phyloP scores from a whole-genome alignment of 2,113 vertebrate species.

The Edolisoma coerulescens region DNA sequence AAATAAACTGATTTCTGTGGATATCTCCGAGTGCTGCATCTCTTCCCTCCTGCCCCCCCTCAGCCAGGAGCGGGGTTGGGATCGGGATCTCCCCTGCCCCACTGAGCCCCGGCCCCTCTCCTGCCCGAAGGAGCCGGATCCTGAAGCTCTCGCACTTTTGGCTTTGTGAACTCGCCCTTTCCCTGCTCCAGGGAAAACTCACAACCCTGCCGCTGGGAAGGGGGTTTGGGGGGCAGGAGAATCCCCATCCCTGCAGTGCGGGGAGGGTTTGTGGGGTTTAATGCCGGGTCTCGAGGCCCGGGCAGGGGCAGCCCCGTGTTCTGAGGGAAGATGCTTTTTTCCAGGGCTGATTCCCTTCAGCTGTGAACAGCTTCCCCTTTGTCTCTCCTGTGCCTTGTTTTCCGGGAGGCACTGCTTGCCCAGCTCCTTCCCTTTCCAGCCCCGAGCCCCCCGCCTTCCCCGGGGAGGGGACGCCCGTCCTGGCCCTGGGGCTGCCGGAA shows the following conservation, averaged over 20 bases:
- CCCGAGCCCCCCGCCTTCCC: not conserved
- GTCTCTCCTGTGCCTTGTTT: not conserved
- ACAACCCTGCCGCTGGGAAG: not conserved
- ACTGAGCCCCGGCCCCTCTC: not conserved
- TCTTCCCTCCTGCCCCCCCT: not conserved
- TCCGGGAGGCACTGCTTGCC: not conserved
- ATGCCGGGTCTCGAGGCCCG: fast-evolving
- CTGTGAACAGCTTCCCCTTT: not conserved
- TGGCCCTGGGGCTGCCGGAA: not conserved
- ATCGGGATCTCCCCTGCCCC: not conserved
- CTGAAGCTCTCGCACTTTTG: not conserved
- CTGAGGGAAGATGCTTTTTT: not conserved
- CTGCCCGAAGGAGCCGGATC: not conserved
- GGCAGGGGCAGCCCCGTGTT: not conserved
- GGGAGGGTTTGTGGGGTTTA: not conserved
- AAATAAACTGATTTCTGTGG: constrained; percentile 64
- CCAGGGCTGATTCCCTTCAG: not conserved
- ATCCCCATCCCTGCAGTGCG: not conserved
- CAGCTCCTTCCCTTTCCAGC: not conserved
- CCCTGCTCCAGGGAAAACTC: not conserved
- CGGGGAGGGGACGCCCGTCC: not conserved
- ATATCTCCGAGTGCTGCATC: not conserved
- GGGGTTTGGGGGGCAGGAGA: not conserved
- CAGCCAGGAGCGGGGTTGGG: fast-evolving
- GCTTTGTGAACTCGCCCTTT: not conserved